Percentiles rank a stretch among this genome's conserved stretches.
These are phyloP conservation scores for Polydrusus pterygomalis DNA, from an alignment of 2,888 invertebrate species.

Conservation along the genomic window DNA sequence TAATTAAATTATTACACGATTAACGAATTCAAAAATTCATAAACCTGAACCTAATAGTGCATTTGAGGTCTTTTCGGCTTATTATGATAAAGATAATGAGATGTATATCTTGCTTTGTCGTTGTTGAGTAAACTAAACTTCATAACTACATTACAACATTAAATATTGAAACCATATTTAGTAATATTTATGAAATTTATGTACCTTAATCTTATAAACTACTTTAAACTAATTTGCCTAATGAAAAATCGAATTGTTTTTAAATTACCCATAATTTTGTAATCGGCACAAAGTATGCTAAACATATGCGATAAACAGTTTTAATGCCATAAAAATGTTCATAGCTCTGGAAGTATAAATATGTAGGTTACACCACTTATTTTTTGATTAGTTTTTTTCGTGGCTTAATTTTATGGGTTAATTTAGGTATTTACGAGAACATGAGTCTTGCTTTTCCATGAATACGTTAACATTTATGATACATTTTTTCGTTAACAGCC, in stretches of 20 bases:
- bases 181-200: too few species aligned
- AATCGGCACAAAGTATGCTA: conserved; percentile 3
- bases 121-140: too few species aligned
- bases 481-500: too few species aligned
- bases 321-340: background rate
- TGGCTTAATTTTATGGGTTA: conserved; percentile 3
- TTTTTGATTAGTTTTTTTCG: background rate
- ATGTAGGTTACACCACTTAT: background rate
- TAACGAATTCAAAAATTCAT: too few species aligned
- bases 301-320: conserved; percentile 6
- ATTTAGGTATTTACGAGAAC: conserved; percentile 7
- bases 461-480: background rate
- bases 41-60: too few species aligned
- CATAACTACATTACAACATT: too few species aligned
- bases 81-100: too few species aligned
- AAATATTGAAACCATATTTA: too few species aligned
- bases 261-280: conserved; percentile 24
- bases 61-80: too few species aligned
- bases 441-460: background rate
- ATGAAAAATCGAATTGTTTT: conserved; percentile 6
- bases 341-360: background rate
- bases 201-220: background rate
- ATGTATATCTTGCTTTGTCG: too few species aligned
- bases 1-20: too few species aligned
- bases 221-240: background rate